Evolutionary conservation across 2,797 vertebrate genomes (phyloP), one percentile per base, ranked within the genome.

Genomic region (Oreochromis mossambicus): DNA sequence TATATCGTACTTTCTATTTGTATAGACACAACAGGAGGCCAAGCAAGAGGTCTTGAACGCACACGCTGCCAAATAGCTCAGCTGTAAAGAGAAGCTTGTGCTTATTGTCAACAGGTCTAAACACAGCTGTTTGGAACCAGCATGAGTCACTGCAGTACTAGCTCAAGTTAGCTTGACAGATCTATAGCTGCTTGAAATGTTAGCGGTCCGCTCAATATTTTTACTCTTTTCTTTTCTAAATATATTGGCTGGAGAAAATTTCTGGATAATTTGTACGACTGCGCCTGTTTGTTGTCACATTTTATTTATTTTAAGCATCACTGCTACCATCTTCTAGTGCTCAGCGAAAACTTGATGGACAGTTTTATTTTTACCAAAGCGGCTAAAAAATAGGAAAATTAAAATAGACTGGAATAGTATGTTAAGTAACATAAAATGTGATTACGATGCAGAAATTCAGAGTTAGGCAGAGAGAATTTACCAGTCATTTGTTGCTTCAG

Each of bases 401-500:
- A 6, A 36, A 75, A 86, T 43, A 29, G 50, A 41, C 24, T 17
- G 41, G 73, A 85, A 43, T 34, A 54, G 86, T 82, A 61, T 43
- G 58, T 68, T 34, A 46, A 84, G 38, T 4, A 36, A 75, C 56
- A 86, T 81, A 51, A 82, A 79, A 52, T 11, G 32, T 36, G 77
- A 89, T 86, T 73, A 86, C 29, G 63, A 81, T 63, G 82, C 79
- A 85, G 38, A 81, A 29, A 88, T 32, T 75, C 70, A 75, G 21
- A 83, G 24, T 48, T 21, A 88, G 46, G 56, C 80, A 78, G 63
- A 41, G 41, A 36, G 32, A 86, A 78, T 80, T 56, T 80, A 73
- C 56, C 78, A 82, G 76, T 56, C 34, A 81, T 83, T 86, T 86
- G 76, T 82, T 82, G 86, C 81, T 84, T 78, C 48, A 83, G 86